Evolutionary conservation across 2,797 vertebrate genomes (phyloP).

Genomic region (Protonibea diacanthus): DNA sequence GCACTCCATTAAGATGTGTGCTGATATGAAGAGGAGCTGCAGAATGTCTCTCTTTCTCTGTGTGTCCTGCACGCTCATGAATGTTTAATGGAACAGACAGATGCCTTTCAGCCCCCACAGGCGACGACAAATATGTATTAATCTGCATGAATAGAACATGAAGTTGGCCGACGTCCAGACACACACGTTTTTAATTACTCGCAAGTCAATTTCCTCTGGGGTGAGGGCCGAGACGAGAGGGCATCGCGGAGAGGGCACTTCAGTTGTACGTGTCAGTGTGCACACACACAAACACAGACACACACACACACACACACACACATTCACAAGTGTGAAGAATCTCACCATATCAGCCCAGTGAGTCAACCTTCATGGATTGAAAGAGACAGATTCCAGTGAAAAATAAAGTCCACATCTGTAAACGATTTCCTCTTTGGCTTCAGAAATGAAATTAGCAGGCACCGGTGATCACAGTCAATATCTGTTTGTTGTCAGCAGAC

Average conservation of each 20-base stretch:
- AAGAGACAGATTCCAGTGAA: slow-evolving; percentile 24
- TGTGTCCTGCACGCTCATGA: slow-evolving; percentile 81
- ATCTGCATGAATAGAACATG: slow-evolving; percentile 88
- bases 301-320: slow-evolving; percentile 16
- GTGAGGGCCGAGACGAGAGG: slow-evolving; percentile 31
- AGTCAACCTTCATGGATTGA: slow-evolving; percentile 22
- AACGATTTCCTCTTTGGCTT: slow-evolving; percentile 31
- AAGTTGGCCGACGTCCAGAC: slow-evolving; percentile 81
- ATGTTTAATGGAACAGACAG: slow-evolving; percentile 86
- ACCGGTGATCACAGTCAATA: slow-evolving; percentile 73
- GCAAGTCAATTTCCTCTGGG: slow-evolving; percentile 79
- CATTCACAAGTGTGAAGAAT: slow-evolving; percentile 16
- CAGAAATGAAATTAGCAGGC: slow-evolving; percentile 63
- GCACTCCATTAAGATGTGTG: slow-evolving; percentile 77
- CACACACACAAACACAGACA: slow-evolving; percentile 10
- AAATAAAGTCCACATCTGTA: slow-evolving; percentile 20
- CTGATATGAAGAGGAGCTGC: slow-evolving; percentile 60
- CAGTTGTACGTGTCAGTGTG: slow-evolving; percentile 22
- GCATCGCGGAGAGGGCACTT: slow-evolving; percentile 51
- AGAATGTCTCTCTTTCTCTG: slow-evolving; percentile 35
- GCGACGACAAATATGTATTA: slow-evolving; percentile 86
- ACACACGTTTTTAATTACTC: slow-evolving; percentile 85
- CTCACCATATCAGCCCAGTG: slow-evolving; percentile 4
- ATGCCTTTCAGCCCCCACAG: slow-evolving; percentile 82
- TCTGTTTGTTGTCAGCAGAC: slow-evolving; percentile 66